Base-by-base conservation (phyloP, 2,113 vertebrate genomes). In the Crotalus viridis region DNA sequence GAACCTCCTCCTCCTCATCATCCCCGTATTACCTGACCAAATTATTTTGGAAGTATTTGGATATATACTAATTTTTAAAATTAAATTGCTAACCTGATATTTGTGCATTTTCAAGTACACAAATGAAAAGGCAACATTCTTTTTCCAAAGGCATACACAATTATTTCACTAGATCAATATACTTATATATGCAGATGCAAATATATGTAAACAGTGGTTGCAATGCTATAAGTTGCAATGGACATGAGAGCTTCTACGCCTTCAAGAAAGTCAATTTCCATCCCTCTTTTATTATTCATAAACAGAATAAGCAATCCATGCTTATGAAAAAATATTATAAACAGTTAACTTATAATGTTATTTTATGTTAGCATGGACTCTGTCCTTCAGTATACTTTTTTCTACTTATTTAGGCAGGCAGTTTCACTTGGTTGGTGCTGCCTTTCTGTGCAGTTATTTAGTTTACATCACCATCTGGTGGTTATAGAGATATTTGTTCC, bases 381-480 rank as follows among this genome's bases (percentile, higher is more conserved):
- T 46, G 55, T 56, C 88, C 57, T 56, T 51, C 48, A 51, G 8
- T 51, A 51, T 51, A 9, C n/a, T 26, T 12, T 43, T 22, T 21
- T 48, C 17, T n/a, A n/a, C 1, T 43, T 24, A 24, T 13, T 51
- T 52, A 24, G 21, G 48, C n/a, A 89, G 21, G 5, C 24, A 57
- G 52, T 85, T 85, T 74, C 8, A 43, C 28, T 19, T 92, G 4
- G 3, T 19, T 12, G 5, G 17, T 54, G 15, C 6, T 52, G 43
- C 5, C 39, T 59, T 28, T 88, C 33, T 48, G 33, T 52, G 24
- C 8, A 69, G 56, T 21, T 26, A 86, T n/a, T 87, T 43, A 19
- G 81, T 64, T 87, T 64, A 46, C 48, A 93, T 87, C 92, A 43
- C 92, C 92, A 90, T 54, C 92, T 93, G 90, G 92, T 90, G 92